A percentile compares a stretch with the other conserved stretches of the same genome.
Evolutionary conservation across 2,113 vertebrate species (phyloP).

Genomic region (Hyla sarda): DNA sequence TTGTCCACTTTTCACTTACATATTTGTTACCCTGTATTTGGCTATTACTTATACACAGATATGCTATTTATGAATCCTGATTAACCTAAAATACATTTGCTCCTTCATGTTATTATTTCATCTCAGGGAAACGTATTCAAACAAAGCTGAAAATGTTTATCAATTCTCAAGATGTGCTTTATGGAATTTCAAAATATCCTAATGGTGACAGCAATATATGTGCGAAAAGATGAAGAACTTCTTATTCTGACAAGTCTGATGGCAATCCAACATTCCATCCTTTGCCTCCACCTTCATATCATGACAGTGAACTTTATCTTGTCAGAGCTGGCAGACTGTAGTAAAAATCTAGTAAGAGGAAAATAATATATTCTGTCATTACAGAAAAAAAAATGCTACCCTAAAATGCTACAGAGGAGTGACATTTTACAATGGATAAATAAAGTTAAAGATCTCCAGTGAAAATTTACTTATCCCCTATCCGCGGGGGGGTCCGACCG

Average conservation of each 20-base stretch:
- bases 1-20: no score
- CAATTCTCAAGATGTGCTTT: background rate
- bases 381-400: background rate
- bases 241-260: background rate
- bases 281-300: background rate
- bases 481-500: no score
- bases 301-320: slow-evolving; percentile 6
- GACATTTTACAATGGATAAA: background rate
- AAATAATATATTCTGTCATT: background rate
- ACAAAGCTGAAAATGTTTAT: background rate
- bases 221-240: background rate
- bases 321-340: slow-evolving; percentile 3
- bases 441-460: background rate
- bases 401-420: background rate
- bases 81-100: background rate
- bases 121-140: background rate
- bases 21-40: no score
- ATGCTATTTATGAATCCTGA: background rate
- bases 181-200: background rate
- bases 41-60: no score
- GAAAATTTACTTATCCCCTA: background rate
- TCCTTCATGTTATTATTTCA: background rate
- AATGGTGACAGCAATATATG: slow-evolving; percentile 7
- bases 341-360: background rate
- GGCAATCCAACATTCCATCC: background rate